Base-by-base conservation (phyloP, 2,888 invertebrate genomes). In the Agonopterix heracliana region DNA sequence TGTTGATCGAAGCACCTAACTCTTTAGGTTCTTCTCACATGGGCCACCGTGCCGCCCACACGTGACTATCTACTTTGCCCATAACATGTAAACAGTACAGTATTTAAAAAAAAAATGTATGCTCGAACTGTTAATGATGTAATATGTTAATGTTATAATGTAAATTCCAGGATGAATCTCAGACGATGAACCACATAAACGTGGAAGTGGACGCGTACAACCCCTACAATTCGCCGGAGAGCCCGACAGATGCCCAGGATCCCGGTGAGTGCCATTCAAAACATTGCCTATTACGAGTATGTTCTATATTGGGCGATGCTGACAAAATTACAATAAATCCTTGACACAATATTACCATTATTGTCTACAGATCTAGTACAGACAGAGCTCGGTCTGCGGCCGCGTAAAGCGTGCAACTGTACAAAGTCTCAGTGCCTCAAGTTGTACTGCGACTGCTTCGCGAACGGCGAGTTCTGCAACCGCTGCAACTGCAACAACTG, bases 401-500 rank as follows among this genome's bases (percentile, higher is more conserved):
- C 95, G 1, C 90, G 96, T 44, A 99, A 99, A 79, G 98, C 98
- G 9, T 99, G 99, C 84, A 99, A 99, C 81, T 99, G 99, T 83
- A 99, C 98, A 34, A 98, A 98, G 84, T 99, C 98, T 2, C 98
- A 98, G 77, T 99, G 99, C 73, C 91, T 99, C 54, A 99, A 99
- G 85, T 82, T 99, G 84, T 98, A 99, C 79, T 99, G 99, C 88
- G 99, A 99, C 78, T 99, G 99, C 78, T 99, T 99, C 90, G 99
- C 99, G 3, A 99, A 98, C 86, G 99, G 98, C 3, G 99, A 99
- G 86, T 99, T 99, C 84, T 99, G 99, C 87, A 95, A 96, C 79
- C 93, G 93, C 79, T 99, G 99, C 87, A 99, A 99, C 77, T 99
- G 99, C 81, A 95, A 94, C 78, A 98, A 98, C 84, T 99, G 99